Conservation (phyloP, 2,797 vertebrate genomes). For the Eurystomus glaucurus region DNA sequence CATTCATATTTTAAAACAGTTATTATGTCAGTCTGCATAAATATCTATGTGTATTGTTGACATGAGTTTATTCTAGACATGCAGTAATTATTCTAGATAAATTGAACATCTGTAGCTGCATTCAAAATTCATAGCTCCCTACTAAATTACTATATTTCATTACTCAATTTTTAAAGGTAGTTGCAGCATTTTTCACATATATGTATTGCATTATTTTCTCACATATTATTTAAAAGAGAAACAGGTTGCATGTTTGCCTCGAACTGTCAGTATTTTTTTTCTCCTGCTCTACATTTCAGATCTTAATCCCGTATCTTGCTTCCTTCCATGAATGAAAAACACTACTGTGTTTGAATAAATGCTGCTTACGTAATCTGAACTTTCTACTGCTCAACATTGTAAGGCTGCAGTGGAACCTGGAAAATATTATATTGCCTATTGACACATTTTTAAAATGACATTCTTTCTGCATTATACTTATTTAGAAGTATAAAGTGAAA, state of each 20-base stretch:
- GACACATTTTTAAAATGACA: neutral
- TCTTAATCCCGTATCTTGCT: neutral
- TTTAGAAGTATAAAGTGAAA: neutral
- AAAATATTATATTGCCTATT: neutral
- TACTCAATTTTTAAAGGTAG: neutral
- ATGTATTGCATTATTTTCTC: neutral
- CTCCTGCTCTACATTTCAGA: neutral
- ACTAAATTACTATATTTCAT: neutral
- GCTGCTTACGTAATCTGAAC: neutral
- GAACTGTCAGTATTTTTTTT: neutral
- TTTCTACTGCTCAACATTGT: rapidly evolving
- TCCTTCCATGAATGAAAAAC: neutral
- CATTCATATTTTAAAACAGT: slow-evolving; percentile 9
- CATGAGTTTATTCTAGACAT: neutral
- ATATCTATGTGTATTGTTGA: neutral
- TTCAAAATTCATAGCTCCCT: neutral
- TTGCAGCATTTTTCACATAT: neutral
- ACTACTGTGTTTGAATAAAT: neutral
- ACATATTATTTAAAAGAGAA: neutral
- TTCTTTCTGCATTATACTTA: neutral
- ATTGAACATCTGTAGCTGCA: neutral
- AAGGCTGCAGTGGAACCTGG: neutral
- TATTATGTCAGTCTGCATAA: neutral
- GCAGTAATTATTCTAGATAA: neutral
- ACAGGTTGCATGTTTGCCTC: neutral